phyloP scores from a whole-genome alignment of 2,113 vertebrate species.

The Pteruthius melanotis region DNA sequence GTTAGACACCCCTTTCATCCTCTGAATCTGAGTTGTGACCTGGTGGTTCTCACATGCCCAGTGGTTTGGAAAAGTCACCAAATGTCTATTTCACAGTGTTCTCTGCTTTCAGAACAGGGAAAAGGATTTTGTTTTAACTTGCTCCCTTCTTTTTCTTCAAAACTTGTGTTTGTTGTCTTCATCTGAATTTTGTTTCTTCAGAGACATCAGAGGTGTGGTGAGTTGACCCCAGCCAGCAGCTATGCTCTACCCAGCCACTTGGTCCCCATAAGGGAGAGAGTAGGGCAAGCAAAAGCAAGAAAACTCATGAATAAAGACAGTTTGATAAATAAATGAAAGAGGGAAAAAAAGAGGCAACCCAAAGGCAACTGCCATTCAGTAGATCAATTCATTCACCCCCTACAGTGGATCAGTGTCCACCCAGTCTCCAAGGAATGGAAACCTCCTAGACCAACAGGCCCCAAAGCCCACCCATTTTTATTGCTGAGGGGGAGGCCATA shows the following conservation, averaged over 20 bases:
- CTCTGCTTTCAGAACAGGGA: neutral
- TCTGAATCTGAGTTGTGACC: neutral
- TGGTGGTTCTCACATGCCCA: neutral
- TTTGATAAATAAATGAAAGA: neutral
- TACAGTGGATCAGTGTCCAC: neutral
- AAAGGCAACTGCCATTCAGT: neutral
- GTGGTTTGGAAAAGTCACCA: neutral
- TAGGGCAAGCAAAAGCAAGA: neutral
- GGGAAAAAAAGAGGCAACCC: neutral
- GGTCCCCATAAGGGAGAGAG: neutral
- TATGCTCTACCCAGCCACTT: neutral
- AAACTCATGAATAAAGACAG: neutral
- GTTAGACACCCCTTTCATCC: neutral
- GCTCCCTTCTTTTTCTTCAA: neutral
- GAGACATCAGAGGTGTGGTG: neutral
- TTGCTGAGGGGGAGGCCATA: neutral
- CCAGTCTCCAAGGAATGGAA: neutral
- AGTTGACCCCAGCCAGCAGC: neutral
- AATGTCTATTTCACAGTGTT: neutral
- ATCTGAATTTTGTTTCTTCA: neutral
- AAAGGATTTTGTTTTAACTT: neutral
- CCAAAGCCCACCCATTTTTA: neutral
- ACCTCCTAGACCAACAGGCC: neutral
- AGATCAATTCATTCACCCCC: neutral
- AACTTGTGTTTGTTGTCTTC: neutral